Conservation (phyloP, 2,888 invertebrate species). For the Drosophila picticornis region DNA sequence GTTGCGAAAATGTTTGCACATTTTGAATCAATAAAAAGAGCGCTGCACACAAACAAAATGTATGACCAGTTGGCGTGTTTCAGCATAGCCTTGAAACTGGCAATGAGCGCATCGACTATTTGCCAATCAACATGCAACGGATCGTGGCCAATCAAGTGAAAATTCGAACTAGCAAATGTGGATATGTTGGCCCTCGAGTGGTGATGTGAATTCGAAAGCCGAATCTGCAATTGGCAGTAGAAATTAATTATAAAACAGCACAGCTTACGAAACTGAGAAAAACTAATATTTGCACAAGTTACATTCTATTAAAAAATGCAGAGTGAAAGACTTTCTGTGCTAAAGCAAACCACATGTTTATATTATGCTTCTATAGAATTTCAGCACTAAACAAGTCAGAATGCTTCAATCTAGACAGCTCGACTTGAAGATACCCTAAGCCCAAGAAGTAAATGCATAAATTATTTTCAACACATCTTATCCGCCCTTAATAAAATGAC, state of each 20-base stretch:
- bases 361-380: neutral
- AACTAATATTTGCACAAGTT: constrained; percentile 7
- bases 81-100: constrained; percentile 48
- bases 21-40: constrained; percentile 76
- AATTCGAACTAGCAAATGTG: constrained; percentile 21
- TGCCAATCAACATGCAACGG: constrained; percentile 61
- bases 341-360: neutral
- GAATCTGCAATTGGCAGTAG: constrained; percentile 8
- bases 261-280: neutral
- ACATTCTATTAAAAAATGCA: neutral
- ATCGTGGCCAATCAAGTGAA: constrained; percentile 50
- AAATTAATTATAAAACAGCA: constrained; percentile 9
- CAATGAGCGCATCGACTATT: constrained; percentile 52
- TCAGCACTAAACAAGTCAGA: neutral
- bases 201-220: constrained; percentile 21
- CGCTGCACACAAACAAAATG: constrained; percentile 30
- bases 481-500: neutral
- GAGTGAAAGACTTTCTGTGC: neutral
- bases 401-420: neutral
- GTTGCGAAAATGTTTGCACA: constrained; percentile 80
- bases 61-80: constrained; percentile 68
- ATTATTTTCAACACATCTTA: neutral
- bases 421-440: neutral
- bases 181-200: neutral
- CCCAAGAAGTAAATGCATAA: neutral